phyloP scores from a whole-genome alignment of 2,797 vertebrate species.

The Pseudochirops cupreus region DNA sequence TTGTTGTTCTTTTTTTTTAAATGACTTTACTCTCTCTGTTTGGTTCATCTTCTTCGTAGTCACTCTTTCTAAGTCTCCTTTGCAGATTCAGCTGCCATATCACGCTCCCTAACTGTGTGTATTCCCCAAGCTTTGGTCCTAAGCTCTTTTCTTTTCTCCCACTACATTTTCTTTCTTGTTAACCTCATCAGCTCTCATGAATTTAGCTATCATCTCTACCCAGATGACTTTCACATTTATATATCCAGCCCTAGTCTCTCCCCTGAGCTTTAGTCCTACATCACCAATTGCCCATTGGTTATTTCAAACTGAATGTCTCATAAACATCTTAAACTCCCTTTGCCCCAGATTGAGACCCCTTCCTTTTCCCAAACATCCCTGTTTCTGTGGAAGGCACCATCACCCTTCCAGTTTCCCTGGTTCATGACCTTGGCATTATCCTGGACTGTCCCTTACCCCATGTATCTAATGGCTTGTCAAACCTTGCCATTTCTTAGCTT shows the following conservation, averaged over 20 bases:
- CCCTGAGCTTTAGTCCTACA: background rate
- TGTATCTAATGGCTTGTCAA: background rate
- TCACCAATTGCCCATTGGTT: background rate
- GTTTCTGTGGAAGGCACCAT: background rate
- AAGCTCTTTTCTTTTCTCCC: background rate
- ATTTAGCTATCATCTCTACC: background rate
- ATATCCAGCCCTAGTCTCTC: background rate
- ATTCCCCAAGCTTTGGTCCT: background rate
- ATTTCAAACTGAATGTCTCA: background rate
- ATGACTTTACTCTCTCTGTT: background rate
- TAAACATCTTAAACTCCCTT: background rate
- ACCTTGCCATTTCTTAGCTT: background rate
- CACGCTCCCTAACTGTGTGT: background rate
- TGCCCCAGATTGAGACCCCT: background rate
- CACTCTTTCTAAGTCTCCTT: background rate
- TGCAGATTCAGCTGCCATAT: background rate
- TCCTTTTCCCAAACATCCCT: background rate
- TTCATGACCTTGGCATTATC: background rate
- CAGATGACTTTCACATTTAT: background rate
- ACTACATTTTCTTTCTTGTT: no score
- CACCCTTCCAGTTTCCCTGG: background rate
- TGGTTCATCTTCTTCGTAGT: background rate
- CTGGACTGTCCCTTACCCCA: background rate
- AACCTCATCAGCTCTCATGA: background rate
- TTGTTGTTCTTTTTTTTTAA: background rate